Evolutionary conservation across 2,113 vertebrate genomes (phyloP), one percentile per base, ranked within the genome.

Genomic region (Chrysemys picta): DNA sequence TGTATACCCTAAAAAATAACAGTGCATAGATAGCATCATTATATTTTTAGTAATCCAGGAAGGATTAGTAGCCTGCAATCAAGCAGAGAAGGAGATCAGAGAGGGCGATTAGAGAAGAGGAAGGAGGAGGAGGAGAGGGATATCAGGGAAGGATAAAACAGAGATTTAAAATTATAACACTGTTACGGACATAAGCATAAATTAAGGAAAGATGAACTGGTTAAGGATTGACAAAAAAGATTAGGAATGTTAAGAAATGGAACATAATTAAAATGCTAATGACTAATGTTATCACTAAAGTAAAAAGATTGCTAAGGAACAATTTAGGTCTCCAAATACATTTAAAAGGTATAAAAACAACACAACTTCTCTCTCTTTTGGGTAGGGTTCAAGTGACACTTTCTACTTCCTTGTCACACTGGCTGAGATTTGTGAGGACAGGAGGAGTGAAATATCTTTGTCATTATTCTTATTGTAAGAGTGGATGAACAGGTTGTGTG

Each of bases 251-350:
- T 78, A 45, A 78, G 13, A 78, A 78, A 72, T 22, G 6, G 79
- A 87, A 93, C 65, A 87, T 22, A 87, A 82, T 82, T 90, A 79
- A 91, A 89, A 81, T 56, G 52, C 3, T 14, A 94, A 14, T 82
- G 78, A 89, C 29, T 2, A 16, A 25, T 2, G 1, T 72, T 54
- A 59, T 24, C 72, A 42, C 38, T 89, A 62, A 82, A 92, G 35
- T 56, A 84, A 4, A 27, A 89, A 4, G 62, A 79, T 62, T 72
- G 59, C 82, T 87, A 80, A 57, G 56, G 10, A 49, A 42, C 72
- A 45, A n/a, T 65, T 79, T 56, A 47, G 4, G 27, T 21, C 54
- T 3, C 7, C 1, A 8, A 5, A n/a, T 7, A n/a, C 27, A 62
- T 17, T 72, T 72, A 82, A 84, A 92, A 91, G 89, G 0, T 0